phyloP scores from a whole-genome alignment of 2,113 vertebrate genomes.

The Heterocephalus glaber region DNA sequence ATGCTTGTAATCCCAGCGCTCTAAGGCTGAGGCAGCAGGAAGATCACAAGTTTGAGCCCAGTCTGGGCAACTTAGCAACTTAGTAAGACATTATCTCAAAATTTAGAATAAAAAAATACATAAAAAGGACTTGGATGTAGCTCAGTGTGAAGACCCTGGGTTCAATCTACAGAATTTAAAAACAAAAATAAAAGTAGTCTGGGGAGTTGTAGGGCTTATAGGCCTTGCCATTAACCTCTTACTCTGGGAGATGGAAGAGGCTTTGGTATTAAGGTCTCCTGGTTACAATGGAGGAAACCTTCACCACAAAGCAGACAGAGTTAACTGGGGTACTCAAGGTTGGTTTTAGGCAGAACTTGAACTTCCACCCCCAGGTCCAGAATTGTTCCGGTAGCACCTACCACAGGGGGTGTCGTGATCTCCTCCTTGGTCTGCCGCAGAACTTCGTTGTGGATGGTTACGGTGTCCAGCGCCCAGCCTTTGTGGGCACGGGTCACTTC shows the following conservation, averaged over 20 bases:
- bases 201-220: too few species aligned
- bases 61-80: neutral
- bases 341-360: neutral
- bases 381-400: slow-evolving; percentile 71
- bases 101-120: neutral
- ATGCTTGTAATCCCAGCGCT: neutral
- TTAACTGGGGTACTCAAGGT: neutral
- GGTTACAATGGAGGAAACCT: neutral
- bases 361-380: neutral
- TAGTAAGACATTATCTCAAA: neutral
- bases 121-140: neutral
- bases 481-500: slow-evolving; percentile 88
- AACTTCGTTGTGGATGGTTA: slow-evolving; percentile 86
- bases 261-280: neutral
- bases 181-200: neutral
- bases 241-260: neutral
- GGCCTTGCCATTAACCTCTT: neutral
- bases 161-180: neutral
- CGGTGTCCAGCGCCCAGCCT: slow-evolving; percentile 88
- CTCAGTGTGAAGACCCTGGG: neutral
- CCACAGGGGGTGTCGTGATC: slow-evolving; percentile 81
- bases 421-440: slow-evolving; percentile 86
- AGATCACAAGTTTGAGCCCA: neutral
- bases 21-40: neutral
- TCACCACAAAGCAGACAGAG: neutral